Conservation (phyloP, 2,888 invertebrate species). For the Acanthosepion pharaonis region DNA sequence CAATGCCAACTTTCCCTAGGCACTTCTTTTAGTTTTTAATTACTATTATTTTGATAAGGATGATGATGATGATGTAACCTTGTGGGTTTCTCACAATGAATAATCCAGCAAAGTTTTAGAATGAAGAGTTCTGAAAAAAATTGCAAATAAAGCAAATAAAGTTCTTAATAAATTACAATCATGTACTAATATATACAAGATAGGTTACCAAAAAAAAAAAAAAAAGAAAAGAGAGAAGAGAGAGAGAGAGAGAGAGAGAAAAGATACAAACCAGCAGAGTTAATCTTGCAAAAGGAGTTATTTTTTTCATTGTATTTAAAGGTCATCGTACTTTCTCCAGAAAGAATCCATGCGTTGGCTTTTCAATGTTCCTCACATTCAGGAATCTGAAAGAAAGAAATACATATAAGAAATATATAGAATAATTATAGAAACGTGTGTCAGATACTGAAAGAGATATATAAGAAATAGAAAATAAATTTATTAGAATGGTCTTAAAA, state of each 20-base stretch:
- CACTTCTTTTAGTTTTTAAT: too few relatives aligned
- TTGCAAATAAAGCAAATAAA: too few relatives aligned
- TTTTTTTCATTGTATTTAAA: constrained; percentile 22
- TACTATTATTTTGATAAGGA: too few relatives aligned
- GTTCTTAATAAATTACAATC: too few relatives aligned
- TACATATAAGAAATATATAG: not conserved
- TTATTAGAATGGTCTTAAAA: not conserved
- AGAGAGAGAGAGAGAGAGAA: not conserved
- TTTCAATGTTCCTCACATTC: not conserved
- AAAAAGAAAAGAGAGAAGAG: not conserved
- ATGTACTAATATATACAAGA: too few relatives aligned
- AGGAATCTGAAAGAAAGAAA: not conserved
- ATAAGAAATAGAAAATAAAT: not conserved
- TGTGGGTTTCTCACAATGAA: too few relatives aligned
- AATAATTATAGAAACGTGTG: not conserved
- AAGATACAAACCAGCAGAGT: not conserved
- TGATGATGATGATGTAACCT: too few relatives aligned
- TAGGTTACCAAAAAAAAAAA: not conserved
- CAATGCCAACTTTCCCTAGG: too few relatives aligned
- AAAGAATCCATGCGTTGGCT: not conserved
- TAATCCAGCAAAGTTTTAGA: too few relatives aligned
- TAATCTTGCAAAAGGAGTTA: not conserved
- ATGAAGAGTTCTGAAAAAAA: too few relatives aligned
- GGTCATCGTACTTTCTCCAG: not conserved
- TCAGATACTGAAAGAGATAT: not conserved